Evolutionary conservation across 2,113 vertebrate species (phyloP), one percentile per base, ranked within the genome.

Genomic region (Dascyllus trimaculatus): DNA sequence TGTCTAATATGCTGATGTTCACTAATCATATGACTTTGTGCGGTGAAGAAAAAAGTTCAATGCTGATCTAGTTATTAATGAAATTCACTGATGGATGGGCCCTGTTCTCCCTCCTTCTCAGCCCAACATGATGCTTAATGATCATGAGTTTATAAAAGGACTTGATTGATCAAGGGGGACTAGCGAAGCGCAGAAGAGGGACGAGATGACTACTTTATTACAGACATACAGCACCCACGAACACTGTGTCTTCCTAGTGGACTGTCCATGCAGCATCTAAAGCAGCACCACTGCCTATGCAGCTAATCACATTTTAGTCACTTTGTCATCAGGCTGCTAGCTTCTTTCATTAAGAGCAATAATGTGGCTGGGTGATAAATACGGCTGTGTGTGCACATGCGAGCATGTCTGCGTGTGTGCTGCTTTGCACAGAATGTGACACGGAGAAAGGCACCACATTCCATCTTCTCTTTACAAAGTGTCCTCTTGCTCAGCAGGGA

Each of bases 331-430:
- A 90, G 94, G 86, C 94, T 91, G 93, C 87, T 93, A 93, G 92
- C 94, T 95, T 96, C 95, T 94, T 91, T 97, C 97, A 96, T 96
- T 96, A 97, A 96, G 95, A 95, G 94, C 90, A 95, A 96, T 97
- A 96, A 96, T 95, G 94, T 88, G 89, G 89, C 94, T 85, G 94
- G 92, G 93, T 97, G 97, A 98, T 96, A 94, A 96, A 99, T 97
- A 93, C 91, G 89, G 85, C 92, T 88, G 87, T 91, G 94, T 91
- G 82, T 89, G 65, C 68, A 32, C 5, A 26, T 25, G 45, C 15
- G 15, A 57, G 94, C 62, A 3, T 43, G 54, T 25, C n/a, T 21
- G 59, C 22, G 60, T 54, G 73, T 94, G 95, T 93, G 79, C 78
- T 61, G 86, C 89, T 81, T 76, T 91, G 92, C 93, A 93, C 93